Conservation (phyloP, 2,113 vertebrate species). For the Mirza zaza region DNA sequence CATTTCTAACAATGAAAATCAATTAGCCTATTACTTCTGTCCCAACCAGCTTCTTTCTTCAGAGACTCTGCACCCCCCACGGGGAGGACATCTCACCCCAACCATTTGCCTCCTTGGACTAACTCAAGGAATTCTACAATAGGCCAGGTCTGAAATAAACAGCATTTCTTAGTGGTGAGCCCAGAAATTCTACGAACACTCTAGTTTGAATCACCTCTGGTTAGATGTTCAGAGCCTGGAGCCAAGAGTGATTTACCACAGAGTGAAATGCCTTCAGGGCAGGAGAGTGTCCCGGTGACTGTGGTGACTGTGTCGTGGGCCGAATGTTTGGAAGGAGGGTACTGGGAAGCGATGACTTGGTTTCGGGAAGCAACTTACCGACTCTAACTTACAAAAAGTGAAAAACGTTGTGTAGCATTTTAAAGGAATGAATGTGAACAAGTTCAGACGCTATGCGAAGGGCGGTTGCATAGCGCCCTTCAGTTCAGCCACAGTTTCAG, state of each 20-base stretch:
- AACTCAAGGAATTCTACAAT: not conserved
- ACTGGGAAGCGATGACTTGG: not conserved
- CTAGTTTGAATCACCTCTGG: not conserved
- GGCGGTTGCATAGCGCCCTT: too few relatives aligned
- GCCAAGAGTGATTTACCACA: not conserved
- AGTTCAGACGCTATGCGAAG: not conserved
- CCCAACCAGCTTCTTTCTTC: not conserved
- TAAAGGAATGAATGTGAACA: not conserved
- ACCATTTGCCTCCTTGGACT: not conserved
- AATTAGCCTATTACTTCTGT: rapidly evolving
- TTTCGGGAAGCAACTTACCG: not conserved
- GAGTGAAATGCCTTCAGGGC: not conserved
- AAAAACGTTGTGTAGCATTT: not conserved
- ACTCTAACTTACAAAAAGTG: not conserved
- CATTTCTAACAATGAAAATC: not conserved
- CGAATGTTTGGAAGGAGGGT: not conserved
- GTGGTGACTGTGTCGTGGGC: rapidly evolving
- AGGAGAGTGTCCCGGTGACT: not conserved
- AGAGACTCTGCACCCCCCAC: rapidly evolving
- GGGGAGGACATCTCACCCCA: not conserved
- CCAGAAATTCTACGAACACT: not conserved
- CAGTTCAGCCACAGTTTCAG: rapidly evolving
- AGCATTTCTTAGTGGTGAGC: not conserved
- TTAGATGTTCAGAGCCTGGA: not conserved
- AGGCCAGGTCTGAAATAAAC: not conserved